These are phyloP conservation scores for Oxygymnocypris stewartii DNA, from an alignment of 2,113 vertebrate species.

Conservation along the genomic window DNA sequence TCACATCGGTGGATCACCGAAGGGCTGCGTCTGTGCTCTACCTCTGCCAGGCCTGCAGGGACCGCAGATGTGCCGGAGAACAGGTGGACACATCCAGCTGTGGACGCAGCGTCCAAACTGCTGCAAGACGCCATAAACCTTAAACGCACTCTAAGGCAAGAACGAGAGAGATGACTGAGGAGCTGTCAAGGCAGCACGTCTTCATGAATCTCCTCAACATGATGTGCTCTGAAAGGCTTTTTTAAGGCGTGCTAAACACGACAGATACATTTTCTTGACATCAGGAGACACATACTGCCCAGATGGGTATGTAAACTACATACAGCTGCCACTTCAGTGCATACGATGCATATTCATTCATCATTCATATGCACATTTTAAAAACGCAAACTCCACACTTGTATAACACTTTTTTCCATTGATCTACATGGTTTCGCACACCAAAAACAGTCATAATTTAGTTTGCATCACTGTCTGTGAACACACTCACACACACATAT, in stretches of 20 bases:
- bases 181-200: background rate
- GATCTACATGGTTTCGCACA: background rate
- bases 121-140: background rate
- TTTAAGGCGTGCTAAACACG: background rate
- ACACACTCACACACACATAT: too few species aligned
- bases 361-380: background rate
- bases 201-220: background rate
- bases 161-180: background rate
- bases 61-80: slow-evolving; percentile 11
- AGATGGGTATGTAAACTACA: background rate
- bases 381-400: background rate
- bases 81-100: background rate
- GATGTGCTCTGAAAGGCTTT: background rate
- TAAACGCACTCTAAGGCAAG: background rate
- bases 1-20: background rate
- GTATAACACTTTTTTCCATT: background rate
- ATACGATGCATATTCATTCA: background rate
- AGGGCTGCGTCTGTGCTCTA: background rate
- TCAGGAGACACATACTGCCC: background rate
- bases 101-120: background rate
- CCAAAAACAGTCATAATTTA: too few species aligned
- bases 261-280: background rate
- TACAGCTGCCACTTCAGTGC: background rate
- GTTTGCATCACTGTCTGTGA: too few species aligned
- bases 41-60: slow-evolving; percentile 12